Percentiles rank a stretch among this genome's conserved stretches.
Evolutionary conservation across 2,888 invertebrate genomes (phyloP).

Genomic region (Balanococcus diminutus): DNA sequence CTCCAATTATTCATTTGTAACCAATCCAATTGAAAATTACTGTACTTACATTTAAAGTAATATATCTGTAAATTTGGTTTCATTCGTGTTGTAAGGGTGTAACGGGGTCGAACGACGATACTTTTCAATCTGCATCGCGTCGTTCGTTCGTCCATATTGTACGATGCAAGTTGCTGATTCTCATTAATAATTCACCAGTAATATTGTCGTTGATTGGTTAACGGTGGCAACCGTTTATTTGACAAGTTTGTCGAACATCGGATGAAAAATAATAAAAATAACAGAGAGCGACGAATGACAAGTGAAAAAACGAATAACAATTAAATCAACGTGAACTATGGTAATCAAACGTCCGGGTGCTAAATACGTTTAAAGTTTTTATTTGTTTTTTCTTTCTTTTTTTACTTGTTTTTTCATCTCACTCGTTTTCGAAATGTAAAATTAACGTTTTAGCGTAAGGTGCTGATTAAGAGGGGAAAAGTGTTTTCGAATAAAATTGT

Average conservation of each 20-base stretch:
- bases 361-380: background rate
- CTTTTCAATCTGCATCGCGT: background rate
- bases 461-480: background rate
- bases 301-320: background rate
- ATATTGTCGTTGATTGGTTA: background rate
- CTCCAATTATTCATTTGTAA: background rate
- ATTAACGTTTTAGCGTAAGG: background rate
- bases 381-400: no score
- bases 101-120: background rate
- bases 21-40: background rate
- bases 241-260: background rate
- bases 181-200: slow-evolving; percentile 14
- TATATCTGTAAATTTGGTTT: background rate
- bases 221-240: background rate
- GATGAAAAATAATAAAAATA: background rate
- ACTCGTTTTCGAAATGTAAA: background rate
- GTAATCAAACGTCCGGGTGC: background rate
- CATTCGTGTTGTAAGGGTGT: background rate
- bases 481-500: background rate
- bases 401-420: no score
- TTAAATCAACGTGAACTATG: slow-evolving; percentile 14
- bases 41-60: background rate
- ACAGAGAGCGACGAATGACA: background rate
- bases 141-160: background rate
- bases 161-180: background rate